These are phyloP conservation scores for Metopia argyrocephala DNA, from an alignment of 2,888 invertebrate genomes.

Conservation along the genomic window DNA sequence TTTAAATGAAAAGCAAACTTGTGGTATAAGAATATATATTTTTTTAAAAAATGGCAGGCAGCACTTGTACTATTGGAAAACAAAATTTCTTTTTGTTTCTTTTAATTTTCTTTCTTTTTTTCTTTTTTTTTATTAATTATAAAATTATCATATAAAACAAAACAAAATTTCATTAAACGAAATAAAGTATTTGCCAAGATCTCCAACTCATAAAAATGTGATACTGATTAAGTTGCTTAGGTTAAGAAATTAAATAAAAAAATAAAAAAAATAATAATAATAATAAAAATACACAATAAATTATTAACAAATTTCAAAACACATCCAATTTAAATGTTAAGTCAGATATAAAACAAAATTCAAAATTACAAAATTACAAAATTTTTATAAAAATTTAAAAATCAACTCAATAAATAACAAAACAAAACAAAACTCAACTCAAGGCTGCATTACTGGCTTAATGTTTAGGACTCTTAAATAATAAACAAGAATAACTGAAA, in stretches of 20 bases:
- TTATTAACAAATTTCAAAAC: slow-evolving; percentile 52
- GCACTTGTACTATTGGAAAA: slow-evolving; percentile 53
- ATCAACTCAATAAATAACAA: not conserved
- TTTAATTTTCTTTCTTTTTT: too few relatives aligned
- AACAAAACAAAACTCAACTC: slow-evolving; percentile 53
- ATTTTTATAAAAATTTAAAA: slow-evolving; percentile 19
- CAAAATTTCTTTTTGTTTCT: too few relatives aligned
- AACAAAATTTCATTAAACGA: slow-evolving; percentile 54
- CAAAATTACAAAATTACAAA: slow-evolving; percentile 50
- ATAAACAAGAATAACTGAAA: slow-evolving; percentile 23
- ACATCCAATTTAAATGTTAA: slow-evolving; percentile 57
- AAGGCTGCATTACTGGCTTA: slow-evolving; percentile 64
- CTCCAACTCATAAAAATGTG: slow-evolving; percentile 65
- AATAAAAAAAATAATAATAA: slow-evolving; percentile 15
- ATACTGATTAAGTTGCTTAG: slow-evolving; percentile 65
- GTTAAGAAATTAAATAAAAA: slow-evolving; percentile 58
- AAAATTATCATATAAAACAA: not conserved
- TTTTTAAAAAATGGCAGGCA: slow-evolving; percentile 41
- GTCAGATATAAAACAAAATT: slow-evolving; percentile 32
- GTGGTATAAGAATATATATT: slow-evolving; percentile 55
- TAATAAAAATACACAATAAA: slow-evolving; percentile 22
- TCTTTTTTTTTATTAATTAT: too few relatives aligned
- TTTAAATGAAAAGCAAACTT: not conserved
- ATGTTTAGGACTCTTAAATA: slow-evolving; percentile 56
- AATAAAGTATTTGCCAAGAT: slow-evolving; percentile 65